phyloP scores from a whole-genome alignment of 2,888 invertebrate genomes.

The Hofmannophila pseudospretella region DNA sequence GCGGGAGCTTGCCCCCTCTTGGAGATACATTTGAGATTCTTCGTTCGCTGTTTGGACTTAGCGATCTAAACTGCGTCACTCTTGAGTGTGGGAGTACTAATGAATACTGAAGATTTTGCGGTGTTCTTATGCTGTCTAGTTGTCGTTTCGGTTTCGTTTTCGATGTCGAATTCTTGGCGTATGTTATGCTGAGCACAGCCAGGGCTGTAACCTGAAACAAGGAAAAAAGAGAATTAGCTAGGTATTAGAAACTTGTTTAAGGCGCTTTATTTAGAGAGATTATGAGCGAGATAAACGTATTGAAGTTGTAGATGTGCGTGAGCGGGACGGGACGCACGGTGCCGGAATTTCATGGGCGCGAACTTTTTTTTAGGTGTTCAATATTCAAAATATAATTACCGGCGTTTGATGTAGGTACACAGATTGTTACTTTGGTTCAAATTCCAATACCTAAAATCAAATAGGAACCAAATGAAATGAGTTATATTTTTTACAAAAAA shows the following conservation, averaged over 20 bases:
- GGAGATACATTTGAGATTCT: conserved; percentile 71
- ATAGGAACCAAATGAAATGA: too few species aligned
- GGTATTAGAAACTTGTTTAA: not conserved
- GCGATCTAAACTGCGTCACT: conserved; percentile 70
- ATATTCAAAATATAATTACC: too few species aligned
- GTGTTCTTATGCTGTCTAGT: conserved; percentile 72
- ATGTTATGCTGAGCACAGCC: conserved; percentile 72
- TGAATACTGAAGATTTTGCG: conserved; percentile 78
- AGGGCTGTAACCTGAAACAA: conserved; percentile 78
- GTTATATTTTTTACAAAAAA: too few species aligned
- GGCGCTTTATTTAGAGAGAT: too few species aligned
- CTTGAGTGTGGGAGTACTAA: conserved; percentile 77
- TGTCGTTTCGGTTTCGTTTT: conserved; percentile 76
- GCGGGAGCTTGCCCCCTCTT: conserved; percentile 76
- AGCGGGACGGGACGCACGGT: too few species aligned
- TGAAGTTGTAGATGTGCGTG: too few species aligned
- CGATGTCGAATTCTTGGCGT: conserved; percentile 64
- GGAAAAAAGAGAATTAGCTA: not conserved
- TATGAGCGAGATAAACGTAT: too few species aligned
- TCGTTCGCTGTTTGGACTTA: conserved; percentile 70
- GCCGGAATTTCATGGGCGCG: too few species aligned
- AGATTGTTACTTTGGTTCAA: too few species aligned
- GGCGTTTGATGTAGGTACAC: too few species aligned
- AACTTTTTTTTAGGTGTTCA: too few species aligned
- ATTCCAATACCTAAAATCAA: too few species aligned